Evolutionary conservation across 2,888 invertebrate species (phyloP), one percentile per base, ranked within the genome.

Genomic region (Lycaena phlaeas): DNA sequence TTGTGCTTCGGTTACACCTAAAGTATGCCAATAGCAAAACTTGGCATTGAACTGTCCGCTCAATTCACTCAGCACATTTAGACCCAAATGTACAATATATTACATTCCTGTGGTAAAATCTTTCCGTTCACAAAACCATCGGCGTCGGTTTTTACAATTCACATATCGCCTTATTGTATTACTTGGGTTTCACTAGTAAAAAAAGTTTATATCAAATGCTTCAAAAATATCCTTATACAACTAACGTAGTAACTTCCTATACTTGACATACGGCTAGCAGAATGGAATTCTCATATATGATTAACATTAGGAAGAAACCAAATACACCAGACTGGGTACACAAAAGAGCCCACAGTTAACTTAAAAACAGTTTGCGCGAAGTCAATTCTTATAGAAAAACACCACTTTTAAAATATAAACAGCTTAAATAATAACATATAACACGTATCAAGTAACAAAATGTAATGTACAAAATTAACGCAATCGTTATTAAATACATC

Each of bases 181-280:
- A 64, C 65, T 60, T 64, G 74, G 78, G 72, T 81, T 73, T 68
- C 76, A 78, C 81, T 82, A 84, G 82, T 82, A 84, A 84, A 84
- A 84, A 84, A 82, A 81, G 82, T 84, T 79, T 69, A 77, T 79
- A 78, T 79, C 84, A 84, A 84, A 84, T 84, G 84, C 84, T 78
- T 84, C 81, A 79, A 84, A 84, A 84, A 84, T 82, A 74, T 81
- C 78, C 84, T 84, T 84, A 82, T 66, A 79, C 72, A 72, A 78
- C 82, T 84, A 82, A 82, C 78, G 70, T 79, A 81, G 78, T 79
- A 73, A 69, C 65, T 64, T 54, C 68, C 71, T 74, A 75, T 68
- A 68, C 61, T n/a, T 64, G 69, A 68, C 70, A 59, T 73, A 72
- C 60, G 62, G 68, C 78, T 79, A 76, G 70, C 69, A 66, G 74